Conservation (phyloP, 1,140 invertebrate species). For the Parapsyche elsis region DNA sequence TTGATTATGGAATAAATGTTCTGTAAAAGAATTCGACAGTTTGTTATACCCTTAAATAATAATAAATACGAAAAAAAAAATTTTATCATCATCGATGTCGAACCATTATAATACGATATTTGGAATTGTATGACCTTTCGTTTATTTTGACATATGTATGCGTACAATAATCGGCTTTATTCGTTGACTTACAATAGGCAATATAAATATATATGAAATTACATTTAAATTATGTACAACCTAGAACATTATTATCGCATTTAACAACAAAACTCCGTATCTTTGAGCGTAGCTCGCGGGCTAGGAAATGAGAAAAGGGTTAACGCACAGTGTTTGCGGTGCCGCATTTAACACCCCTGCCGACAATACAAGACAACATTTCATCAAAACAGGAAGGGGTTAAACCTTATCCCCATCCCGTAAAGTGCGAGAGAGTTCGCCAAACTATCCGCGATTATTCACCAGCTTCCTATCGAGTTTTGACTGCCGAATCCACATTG, state of each 20-base stretch:
- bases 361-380: not conserved
- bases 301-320: constrained; percentile 29
- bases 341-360: constrained; percentile 9
- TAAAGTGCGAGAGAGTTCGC: not conserved
- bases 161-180: too few species aligned
- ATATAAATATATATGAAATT: too few species aligned
- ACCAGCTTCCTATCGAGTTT: not conserved
- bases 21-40: too few species aligned
- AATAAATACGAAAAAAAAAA: too few species aligned
- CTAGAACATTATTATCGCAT: not conserved
- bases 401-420: constrained; percentile 1
- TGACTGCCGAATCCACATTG: not conserved
- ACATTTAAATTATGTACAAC: not conserved
- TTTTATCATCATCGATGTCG: too few species aligned
- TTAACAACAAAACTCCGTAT: not conserved
- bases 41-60: too few species aligned
- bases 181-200: too few species aligned
- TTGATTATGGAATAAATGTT: too few species aligned
- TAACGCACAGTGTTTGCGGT: not conserved
- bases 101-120: too few species aligned
- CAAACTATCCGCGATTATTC: not conserved
- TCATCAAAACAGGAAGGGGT: constrained; percentile 24
- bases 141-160: too few species aligned
- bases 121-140: too few species aligned
- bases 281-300: not conserved